Conservation (phyloP, 1,140 invertebrate species). For the Berghia stephanieae region DNA sequence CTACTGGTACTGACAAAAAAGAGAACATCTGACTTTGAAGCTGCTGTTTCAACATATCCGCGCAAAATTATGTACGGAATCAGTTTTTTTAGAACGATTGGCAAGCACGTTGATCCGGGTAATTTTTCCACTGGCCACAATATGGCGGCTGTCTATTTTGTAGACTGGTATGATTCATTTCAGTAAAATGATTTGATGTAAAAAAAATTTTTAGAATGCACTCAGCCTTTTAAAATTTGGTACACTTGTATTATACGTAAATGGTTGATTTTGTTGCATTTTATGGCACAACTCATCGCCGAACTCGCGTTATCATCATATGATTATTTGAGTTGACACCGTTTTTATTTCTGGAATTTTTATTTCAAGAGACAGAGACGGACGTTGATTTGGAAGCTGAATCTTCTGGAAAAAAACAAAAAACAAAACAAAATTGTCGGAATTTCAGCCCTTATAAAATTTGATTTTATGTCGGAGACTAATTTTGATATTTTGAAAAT, state of each 20-base stretch:
- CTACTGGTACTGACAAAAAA: background rate
- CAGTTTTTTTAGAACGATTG: background rate
- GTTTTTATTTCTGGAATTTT: too few species aligned
- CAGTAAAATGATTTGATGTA: background rate
- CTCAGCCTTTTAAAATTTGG: too few species aligned
- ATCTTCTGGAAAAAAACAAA: too few species aligned
- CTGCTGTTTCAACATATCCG: background rate
- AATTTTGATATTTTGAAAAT: too few species aligned
- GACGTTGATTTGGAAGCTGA: too few species aligned
- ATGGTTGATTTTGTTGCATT: background rate
- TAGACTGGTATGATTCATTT: background rate
- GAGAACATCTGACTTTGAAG: background rate
- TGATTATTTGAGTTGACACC: background rate
- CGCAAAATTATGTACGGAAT: background rate
- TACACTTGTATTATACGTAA: background rate
- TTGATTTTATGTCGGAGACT: too few species aligned
- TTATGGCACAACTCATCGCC: background rate
- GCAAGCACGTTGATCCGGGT: background rate
- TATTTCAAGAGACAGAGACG: too few species aligned
- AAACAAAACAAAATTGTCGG: too few species aligned
- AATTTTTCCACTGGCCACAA: conserved; percentile 24
- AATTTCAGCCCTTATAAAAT: too few species aligned
- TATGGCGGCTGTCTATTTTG: conserved; percentile 19
- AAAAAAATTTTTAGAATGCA: background rate
- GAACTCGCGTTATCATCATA: conserved; percentile 1